These are phyloP conservation scores for Hemicentrotus pulcherrimus DNA, from an alignment of 35 echinoderm and acorn worm species.

Conservation along the genomic window DNA sequence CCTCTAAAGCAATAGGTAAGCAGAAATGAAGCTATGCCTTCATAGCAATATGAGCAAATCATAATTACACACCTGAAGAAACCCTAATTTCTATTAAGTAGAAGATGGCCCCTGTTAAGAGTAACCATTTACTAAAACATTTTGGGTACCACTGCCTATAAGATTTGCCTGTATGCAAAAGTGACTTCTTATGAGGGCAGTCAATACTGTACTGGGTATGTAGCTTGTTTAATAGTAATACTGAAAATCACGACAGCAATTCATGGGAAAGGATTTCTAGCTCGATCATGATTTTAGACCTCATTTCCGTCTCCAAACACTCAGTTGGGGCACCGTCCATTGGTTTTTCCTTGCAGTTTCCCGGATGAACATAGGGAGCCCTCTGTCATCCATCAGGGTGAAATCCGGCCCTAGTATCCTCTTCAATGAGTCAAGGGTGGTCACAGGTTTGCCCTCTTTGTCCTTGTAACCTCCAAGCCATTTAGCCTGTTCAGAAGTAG, in stretches of 20 bases:
- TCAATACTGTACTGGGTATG: background rate
- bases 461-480: conserved; percentile 87
- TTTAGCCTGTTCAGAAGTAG: conserved; percentile 63
- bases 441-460: conserved; percentile 75
- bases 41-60: background rate
- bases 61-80: background rate
- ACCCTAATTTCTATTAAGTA: background rate
- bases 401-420: conserved; percentile 78
- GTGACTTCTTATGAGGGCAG: background rate
- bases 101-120: too few species aligned
- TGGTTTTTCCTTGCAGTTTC: conserved; percentile 91
- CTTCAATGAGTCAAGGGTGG: conserved; percentile 78
- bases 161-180: background rate
- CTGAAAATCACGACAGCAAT: background rate
- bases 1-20: too few species aligned
- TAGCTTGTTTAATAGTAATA: background rate
- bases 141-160: background rate
- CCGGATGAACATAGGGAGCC: conserved; percentile 81
- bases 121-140: too few species aligned
- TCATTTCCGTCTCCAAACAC: conserved; percentile 87
- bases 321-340: conserved; percentile 71
- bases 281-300: background rate
- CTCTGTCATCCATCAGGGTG: conserved; percentile 75
- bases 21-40: background rate
- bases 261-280: background rate